A percentile compares a stretch with the other conserved stretches of the same genome.
Evolutionary conservation across 2,113 vertebrate genomes (phyloP).

Genomic region (Cavia aperea): DNA sequence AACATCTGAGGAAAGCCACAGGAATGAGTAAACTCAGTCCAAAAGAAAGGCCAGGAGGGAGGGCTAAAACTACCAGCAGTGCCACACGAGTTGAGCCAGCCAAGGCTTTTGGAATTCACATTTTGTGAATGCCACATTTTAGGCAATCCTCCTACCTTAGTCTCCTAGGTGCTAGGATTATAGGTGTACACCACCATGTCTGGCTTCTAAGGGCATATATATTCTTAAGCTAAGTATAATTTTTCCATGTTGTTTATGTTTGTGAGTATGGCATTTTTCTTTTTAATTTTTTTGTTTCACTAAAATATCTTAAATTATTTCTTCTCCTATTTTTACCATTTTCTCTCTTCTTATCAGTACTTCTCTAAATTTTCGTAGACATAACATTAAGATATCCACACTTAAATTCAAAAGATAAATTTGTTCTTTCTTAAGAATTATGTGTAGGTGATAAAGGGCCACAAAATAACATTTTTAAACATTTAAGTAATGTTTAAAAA

Average conservation of each 20-base stretch:
- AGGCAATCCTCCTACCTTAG: neutral
- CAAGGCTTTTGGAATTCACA: neutral
- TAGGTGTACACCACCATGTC: neutral
- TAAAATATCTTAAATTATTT: constrained; percentile 31
- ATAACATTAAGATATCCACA: neutral
- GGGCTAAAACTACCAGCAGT: neutral
- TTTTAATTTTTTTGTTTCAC: constrained; percentile 15
- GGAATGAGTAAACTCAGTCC: neutral
- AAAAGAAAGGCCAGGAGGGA: neutral
- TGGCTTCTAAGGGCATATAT: neutral
- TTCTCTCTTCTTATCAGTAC: constrained; percentile 3
- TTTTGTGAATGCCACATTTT: neutral
- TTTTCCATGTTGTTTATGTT: constrained; percentile 12
- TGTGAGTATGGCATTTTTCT: neutral
- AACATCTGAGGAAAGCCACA: neutral
- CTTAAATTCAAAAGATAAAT: constrained; percentile 21
- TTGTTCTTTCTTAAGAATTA: constrained; percentile 47
- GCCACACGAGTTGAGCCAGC: neutral
- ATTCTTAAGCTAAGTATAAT: constrained; percentile 17
- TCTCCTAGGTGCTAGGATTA: neutral
- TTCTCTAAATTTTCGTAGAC: constrained; percentile 38
- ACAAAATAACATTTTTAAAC: constrained; percentile 57
- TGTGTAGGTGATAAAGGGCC: constrained; percentile 28
- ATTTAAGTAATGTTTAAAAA: constrained; percentile 57
- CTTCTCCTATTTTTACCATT: neutral